phyloP scores from a whole-genome alignment of 2,797 vertebrate genomes.

The Synaphobranchus kaupii region DNA sequence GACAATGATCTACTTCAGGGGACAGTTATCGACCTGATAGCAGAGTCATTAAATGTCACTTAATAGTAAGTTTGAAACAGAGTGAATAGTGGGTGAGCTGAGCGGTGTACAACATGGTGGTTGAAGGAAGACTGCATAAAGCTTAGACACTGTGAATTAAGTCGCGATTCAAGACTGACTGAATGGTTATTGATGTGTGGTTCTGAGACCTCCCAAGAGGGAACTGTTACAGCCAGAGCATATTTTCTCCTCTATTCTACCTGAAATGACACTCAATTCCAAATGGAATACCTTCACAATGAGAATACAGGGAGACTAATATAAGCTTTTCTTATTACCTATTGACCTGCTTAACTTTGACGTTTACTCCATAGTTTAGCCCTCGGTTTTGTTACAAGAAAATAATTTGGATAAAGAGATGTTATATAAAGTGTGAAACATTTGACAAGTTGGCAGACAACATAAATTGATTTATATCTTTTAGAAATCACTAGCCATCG shows the following conservation, averaged over 20 bases:
- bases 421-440: neutral
- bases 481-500: neutral
- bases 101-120: neutral
- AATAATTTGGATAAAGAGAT: neutral
- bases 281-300: neutral
- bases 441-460: neutral
- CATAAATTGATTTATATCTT: neutral
- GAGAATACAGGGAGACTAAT: neutral
- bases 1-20: neutral
- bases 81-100: neutral
- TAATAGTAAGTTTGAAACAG: neutral
- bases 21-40: neutral
- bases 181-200: neutral
- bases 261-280: neutral
- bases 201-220: conserved; percentile 1
- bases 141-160: neutral
- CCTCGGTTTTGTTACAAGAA: neutral
- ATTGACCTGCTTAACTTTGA: neutral
- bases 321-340: neutral
- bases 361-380: neutral
- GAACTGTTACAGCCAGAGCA: neutral
- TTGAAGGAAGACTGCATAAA: neutral
- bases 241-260: neutral
- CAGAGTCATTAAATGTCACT: neutral
- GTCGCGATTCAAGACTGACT: neutral